phyloP scores from a whole-genome alignment of 2,113 vertebrate species.

The Heliornis fulica region DNA sequence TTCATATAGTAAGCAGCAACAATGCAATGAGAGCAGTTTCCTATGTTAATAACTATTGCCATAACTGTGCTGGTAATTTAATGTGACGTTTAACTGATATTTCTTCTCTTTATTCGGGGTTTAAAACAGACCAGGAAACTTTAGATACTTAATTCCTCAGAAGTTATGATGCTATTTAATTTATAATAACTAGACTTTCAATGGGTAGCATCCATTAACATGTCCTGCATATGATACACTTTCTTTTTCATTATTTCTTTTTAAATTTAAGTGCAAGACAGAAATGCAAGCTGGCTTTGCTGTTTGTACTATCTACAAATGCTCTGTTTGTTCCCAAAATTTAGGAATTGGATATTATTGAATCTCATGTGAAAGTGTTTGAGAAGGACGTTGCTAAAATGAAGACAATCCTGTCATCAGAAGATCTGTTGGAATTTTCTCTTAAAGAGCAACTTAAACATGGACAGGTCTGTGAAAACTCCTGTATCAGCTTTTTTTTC shows the following conservation, averaged over 20 bases:
- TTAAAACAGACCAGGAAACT: neutral
- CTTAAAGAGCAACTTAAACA: slow-evolving; percentile 82
- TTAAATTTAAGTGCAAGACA: neutral
- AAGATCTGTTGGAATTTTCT: slow-evolving; percentile 83
- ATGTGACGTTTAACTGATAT: neutral
- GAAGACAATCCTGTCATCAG: slow-evolving; percentile 79
- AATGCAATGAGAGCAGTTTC: neutral
- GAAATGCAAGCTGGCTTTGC: neutral
- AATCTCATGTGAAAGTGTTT: slow-evolving; percentile 84
- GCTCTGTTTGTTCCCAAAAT: slow-evolving; percentile 13
- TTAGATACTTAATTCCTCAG: neutral
- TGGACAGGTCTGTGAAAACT: slow-evolving; percentile 76
- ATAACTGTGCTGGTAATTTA: neutral
- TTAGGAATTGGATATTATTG: slow-evolving; percentile 89
- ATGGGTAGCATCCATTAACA: neutral
- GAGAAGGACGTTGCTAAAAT: slow-evolving; percentile 84
- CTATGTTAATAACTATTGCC: neutral
- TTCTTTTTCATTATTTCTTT: neutral
- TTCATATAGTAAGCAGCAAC: neutral
- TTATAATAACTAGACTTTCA: neutral
- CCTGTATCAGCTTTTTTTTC: neutral
- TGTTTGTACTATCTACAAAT: neutral
- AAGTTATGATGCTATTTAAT: neutral
- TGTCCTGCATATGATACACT: neutral
- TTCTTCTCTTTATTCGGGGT: neutral